Base-by-base conservation (phyloP, 2,888 invertebrate species). In the Myopa tessellatipennis region DNA sequence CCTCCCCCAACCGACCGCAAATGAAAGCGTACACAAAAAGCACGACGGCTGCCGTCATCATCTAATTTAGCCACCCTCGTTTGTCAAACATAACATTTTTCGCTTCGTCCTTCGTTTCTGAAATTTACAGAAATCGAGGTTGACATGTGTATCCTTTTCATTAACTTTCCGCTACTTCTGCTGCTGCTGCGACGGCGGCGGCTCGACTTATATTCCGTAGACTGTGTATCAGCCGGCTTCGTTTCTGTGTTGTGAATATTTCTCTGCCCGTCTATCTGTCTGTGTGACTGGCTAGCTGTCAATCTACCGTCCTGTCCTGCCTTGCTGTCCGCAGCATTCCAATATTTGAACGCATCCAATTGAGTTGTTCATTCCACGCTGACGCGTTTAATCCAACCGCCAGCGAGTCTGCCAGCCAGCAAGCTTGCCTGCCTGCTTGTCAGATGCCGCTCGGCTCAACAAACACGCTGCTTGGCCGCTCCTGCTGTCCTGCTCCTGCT, bases 91-190 rank as follows among this genome's bases (percentile, higher is more conserved):
- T 34, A 18, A 50, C n/a, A 71, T 55, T 16, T 79, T 58, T 69
- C 65, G 34, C 14, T 8, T 14, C 36, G 36, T 34, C 65, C 65
- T 38, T 12, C 65, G 65, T 38, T 65, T 38, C 69, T 72, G 67
- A 74, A 76, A 77, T 74, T 77, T 79, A 82, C 82, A 74, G 83
- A 86, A 86, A 87, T 88, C 86, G 84, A 86, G 86, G 85, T 84
- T 87, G 88, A 88, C 88, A 88, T 88, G 88, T 88, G 88, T 88
- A 88, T 88, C 87, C 87, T 88, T 87, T 88, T 88, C 88, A 88
- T 88, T 88, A 88, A 88, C 85, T 86, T 86, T 85, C 85, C 61
- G 18, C 65, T 40, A 36, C 50, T 50, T 38, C 55, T 55, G 55
- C 58, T 6, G 40, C 65, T 38, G 50, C 63, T n/a, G 58, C n/a